A percentile compares a stretch with the other conserved stretches of the same genome.
These are phyloP conservation scores for Branchipolynoe longqiensis DNA, from an alignment of 2,888 invertebrate genomes.

Conservation along the genomic window DNA sequence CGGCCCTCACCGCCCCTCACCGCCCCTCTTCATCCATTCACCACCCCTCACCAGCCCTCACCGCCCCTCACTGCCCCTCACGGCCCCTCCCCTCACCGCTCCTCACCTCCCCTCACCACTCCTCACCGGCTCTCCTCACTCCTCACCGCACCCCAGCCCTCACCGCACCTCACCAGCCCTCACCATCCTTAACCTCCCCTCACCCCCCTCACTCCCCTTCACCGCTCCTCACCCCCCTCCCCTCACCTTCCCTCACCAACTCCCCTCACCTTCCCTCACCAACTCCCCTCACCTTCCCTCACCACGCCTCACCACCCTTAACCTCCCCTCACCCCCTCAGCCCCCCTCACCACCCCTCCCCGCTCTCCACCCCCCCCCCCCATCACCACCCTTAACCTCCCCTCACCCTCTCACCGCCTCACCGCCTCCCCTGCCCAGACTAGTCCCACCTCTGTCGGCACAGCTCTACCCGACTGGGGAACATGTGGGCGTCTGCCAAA, in stretches of 20 bases:
- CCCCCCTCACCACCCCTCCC: no score
- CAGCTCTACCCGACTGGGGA: no score
- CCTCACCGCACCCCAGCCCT: not conserved
- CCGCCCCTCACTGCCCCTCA: not conserved
- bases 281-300: not conserved
- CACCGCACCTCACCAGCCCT: not conserved
- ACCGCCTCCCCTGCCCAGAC: no score
- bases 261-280: not conserved
- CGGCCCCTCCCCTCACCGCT: not conserved
- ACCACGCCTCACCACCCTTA: no score
- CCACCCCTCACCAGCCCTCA: not conserved
- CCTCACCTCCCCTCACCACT: not conserved
- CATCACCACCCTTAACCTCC: no score
- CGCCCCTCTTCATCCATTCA: not conserved
- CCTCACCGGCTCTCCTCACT: not conserved
- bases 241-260: not conserved
- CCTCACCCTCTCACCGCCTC: no score
- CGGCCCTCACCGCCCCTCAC: not conserved
- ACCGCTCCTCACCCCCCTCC: not conserved
- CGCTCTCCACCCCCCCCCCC: no score
- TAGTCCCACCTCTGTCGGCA: no score
- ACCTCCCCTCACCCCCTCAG: no score
- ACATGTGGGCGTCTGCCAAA: no score
- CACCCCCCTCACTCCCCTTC: not conserved
- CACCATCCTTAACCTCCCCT: not conserved